Conservation (phyloP, 35 echinoderm and acorn worm genomes). For the Ophiothrix spiculata region DNA sequence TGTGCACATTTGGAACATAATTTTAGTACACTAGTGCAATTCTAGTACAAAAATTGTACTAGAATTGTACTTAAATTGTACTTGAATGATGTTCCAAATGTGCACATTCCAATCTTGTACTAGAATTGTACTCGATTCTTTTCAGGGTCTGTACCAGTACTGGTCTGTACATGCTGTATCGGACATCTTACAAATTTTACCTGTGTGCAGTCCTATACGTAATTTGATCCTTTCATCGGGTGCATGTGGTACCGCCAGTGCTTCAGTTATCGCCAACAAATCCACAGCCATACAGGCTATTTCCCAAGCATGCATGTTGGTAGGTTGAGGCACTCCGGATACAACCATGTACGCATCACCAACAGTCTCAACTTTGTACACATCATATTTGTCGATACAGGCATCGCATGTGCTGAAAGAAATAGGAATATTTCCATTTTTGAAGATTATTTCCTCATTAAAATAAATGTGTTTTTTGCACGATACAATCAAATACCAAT, state of each 20-base stretch:
- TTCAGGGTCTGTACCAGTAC: too few relatives aligned
- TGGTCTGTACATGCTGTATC: too few relatives aligned
- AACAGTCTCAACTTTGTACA: conserved; percentile 83
- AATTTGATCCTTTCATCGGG: conserved; percentile 38
- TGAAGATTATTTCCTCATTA: neutral
- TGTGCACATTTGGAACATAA: too few relatives aligned
- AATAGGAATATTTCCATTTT: neutral
- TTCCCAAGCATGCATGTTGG: conserved; percentile 45
- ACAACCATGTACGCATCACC: conserved; percentile 85
- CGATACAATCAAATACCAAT: too few relatives aligned
- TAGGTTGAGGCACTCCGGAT: conserved; percentile 52
- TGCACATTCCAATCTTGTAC: too few relatives aligned
- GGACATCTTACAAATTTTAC: too few relatives aligned
- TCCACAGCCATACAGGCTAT: conserved; percentile 68
- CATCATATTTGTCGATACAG: conserved; percentile 68
- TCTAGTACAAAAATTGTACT: too few relatives aligned
- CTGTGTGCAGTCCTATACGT: conserved; percentile 67
- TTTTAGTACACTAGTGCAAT: too few relatives aligned
- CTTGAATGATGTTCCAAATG: too few relatives aligned
- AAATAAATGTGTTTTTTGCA: neutral
- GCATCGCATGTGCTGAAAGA: conserved; percentile 46
- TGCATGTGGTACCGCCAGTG: conserved; percentile 39
- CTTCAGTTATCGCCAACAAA: conserved; percentile 22
- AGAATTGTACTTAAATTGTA: too few relatives aligned
- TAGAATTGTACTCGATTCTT: too few relatives aligned